Evolutionary conservation across 2,888 invertebrate genomes (phyloP).

Genomic region (Hipparchia semele): DNA sequence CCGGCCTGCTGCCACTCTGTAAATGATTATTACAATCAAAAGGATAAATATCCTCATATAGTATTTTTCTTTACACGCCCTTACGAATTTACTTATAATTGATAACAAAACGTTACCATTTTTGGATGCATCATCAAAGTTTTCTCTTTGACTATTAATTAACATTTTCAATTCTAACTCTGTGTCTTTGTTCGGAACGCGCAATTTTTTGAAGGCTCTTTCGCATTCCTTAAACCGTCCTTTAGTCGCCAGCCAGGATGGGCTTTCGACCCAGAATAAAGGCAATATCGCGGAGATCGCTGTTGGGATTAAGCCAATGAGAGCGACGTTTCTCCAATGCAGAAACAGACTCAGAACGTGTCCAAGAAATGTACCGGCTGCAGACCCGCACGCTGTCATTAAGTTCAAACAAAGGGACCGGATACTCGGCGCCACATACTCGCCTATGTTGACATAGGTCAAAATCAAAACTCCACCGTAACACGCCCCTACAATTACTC

Average conservation of each 20-base stretch:
- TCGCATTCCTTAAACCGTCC: slow-evolving; percentile 36
- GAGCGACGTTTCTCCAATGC: slow-evolving; percentile 37
- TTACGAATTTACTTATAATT: slow-evolving; percentile 22
- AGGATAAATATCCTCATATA: slow-evolving; percentile 37
- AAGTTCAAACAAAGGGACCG: slow-evolving; percentile 36
- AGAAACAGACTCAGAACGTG: slow-evolving; percentile 35
- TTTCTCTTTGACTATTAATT: slow-evolving; percentile 30
- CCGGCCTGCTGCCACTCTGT: slow-evolving; percentile 33
- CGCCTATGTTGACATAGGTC: slow-evolving; percentile 28
- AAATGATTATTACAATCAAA: slow-evolving; percentile 27
- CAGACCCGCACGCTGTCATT: slow-evolving; percentile 22
- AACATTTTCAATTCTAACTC: slow-evolving; percentile 38
- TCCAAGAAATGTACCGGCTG: slow-evolving; percentile 29
- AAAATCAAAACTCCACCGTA: slow-evolving; percentile 33
- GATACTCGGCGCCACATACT: slow-evolving; percentile 36
- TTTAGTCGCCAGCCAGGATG: slow-evolving; percentile 38
- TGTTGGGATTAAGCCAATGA: slow-evolving; percentile 36
- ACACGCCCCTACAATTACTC: slow-evolving; percentile 34
- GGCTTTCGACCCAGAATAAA: slow-evolving; percentile 40
- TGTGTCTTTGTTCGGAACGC: slow-evolving; percentile 11
- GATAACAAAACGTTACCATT: background rate
- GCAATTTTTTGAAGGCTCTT: slow-evolving; percentile 30
- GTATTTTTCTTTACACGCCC: slow-evolving; percentile 33
- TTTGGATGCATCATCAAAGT: background rate
- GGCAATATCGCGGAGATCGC: slow-evolving; percentile 29